Conservation (phyloP, 2,113 vertebrate species). For the Riparia riparia region DNA sequence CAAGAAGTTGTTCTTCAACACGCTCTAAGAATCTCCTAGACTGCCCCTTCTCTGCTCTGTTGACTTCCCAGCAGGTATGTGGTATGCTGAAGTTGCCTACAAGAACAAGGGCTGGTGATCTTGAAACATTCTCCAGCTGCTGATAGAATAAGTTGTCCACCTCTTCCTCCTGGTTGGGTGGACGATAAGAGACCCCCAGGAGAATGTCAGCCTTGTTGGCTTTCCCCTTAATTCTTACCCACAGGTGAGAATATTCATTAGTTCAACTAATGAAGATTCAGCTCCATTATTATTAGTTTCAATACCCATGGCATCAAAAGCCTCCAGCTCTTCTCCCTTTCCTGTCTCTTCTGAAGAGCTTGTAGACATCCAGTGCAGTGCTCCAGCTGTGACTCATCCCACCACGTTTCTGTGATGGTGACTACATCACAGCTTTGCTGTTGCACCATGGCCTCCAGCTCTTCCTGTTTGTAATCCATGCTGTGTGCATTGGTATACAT, state of each 20-base stretch:
- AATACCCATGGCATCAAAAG: rapidly evolving
- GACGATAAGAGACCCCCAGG: rapidly evolving
- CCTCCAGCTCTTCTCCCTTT: not conserved
- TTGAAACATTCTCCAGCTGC: not conserved
- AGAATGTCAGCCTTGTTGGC: no score
- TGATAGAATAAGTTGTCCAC: not conserved
- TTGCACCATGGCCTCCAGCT: not conserved
- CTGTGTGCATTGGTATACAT: not conserved
- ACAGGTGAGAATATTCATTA: no score
- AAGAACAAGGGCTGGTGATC: not conserved
- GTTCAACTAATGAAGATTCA: no score
- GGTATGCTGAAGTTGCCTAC: not conserved
- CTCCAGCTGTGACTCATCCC: not conserved
- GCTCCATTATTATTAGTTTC: not conserved
- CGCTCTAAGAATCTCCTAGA: not conserved
- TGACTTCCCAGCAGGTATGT: not conserved
- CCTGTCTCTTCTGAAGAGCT: not conserved
- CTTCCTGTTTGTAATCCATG: no score
- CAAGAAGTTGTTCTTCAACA: not conserved
- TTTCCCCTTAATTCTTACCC: no score
- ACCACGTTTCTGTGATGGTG: rapidly evolving
- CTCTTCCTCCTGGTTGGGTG: not conserved
- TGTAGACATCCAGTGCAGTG: not conserved
- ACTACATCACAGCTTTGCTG: not conserved
- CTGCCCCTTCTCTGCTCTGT: not conserved